These are phyloP conservation scores for Ctenoplectra terminalis DNA, from an alignment of 1,140 invertebrate species.

Conservation along the genomic window DNA sequence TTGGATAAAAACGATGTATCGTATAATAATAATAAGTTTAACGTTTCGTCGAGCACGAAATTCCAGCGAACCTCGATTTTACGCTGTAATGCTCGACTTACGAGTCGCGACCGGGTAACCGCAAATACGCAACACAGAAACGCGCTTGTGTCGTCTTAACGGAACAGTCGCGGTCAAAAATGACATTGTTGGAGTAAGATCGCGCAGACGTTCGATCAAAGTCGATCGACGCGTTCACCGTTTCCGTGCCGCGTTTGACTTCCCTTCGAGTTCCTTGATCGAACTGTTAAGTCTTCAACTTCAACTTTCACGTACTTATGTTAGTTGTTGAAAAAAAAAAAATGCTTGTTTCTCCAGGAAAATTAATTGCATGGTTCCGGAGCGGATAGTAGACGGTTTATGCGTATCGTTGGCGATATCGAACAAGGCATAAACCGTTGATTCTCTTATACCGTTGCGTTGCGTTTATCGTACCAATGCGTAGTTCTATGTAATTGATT, in stretches of 20 bases:
- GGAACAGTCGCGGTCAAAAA: neutral
- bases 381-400: no score
- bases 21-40: no score
- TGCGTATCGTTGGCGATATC: neutral
- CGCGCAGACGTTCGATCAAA: slow-evolving; percentile 32
- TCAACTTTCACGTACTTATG: no score
- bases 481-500: neutral
- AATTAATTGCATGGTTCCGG: neutral
- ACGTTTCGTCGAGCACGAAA: slow-evolving; percentile 3
- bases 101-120: slow-evolving; percentile 2
- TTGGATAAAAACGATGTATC: no score
- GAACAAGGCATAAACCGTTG: neutral
- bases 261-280: neutral
- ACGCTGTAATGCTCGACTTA: neutral
- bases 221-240: neutral
- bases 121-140: slow-evolving; percentile 11
- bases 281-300: no score
- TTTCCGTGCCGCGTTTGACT: neutral
- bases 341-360: neutral
- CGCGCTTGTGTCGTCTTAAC: slow-evolving; percentile 8
- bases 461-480: neutral
- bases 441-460: neutral
- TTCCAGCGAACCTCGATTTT: neutral
- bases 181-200: neutral
- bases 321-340: no score